A percentile compares a stretch with the other conserved stretches of the same genome.
phyloP scores from a whole-genome alignment of 2,113 vertebrate species.

The Micromys minutus region DNA sequence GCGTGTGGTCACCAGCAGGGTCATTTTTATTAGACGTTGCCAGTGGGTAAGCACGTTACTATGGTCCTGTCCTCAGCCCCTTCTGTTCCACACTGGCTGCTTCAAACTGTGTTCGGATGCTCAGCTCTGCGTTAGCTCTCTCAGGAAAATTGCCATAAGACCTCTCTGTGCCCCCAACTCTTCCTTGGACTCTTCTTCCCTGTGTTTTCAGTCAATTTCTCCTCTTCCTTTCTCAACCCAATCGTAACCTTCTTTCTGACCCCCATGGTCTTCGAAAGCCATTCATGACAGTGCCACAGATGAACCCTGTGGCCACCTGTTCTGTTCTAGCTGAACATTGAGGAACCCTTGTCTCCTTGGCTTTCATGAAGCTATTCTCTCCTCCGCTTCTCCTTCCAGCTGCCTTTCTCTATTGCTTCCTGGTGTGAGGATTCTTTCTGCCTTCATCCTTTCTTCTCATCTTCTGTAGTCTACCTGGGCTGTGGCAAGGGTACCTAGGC shows the following conservation, averaged over 20 bases:
- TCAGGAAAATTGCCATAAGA: not conserved
- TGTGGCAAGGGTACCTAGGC: not conserved
- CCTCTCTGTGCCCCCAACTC: not conserved
- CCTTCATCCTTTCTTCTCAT: not conserved
- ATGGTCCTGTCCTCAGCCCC: not conserved
- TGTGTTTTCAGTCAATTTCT: not conserved
- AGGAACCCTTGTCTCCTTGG: not conserved
- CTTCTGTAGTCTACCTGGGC: not conserved
- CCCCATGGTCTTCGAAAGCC: not conserved
- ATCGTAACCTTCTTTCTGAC: not conserved
- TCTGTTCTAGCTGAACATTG: not conserved
- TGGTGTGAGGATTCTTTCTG: not conserved
- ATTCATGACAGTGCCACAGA: not conserved
- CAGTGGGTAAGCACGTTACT: not conserved
- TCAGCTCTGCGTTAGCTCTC: not conserved
- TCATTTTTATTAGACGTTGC: not conserved
- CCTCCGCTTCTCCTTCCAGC: not conserved
- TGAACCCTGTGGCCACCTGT: not conserved
- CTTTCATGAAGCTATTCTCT: not conserved
- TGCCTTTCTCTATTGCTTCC: not conserved
- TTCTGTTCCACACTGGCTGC: not conserved
- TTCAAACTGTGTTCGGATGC: not conserved
- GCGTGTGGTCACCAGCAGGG: not conserved
- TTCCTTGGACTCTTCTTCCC: not conserved
- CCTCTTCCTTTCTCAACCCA: not conserved